phyloP scores from a whole-genome alignment of 1,140 invertebrate species.

The Drosophila mauritiana region DNA sequence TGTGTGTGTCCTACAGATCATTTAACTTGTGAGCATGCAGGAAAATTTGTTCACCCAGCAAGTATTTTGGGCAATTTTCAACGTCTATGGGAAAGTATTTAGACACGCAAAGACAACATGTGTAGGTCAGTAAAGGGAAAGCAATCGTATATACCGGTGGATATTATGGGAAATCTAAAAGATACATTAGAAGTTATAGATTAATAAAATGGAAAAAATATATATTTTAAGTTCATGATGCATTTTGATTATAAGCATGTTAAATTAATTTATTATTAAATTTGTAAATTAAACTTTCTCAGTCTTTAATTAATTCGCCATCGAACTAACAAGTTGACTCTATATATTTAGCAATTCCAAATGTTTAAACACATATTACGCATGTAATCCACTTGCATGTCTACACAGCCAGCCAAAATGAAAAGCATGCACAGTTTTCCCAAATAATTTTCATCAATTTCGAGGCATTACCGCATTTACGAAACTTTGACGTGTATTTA shows the following conservation, averaged over 20 bases:
- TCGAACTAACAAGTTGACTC: background rate
- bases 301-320: background rate
- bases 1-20: conserved; percentile 54
- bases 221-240: too few relatives aligned
- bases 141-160: background rate
- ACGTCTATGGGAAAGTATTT: conserved; percentile 34
- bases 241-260: too few relatives aligned
- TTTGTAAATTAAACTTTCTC: too few relatives aligned
- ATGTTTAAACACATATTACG: background rate
- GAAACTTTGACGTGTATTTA: conserved; percentile 45
- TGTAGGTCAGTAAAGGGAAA: conserved; percentile 5
- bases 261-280: background rate
- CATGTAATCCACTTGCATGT: conserved; percentile 30
- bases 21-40: conserved; percentile 53
- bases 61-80: conserved; percentile 29
- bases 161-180: background rate
- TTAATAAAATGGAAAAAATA: too few relatives aligned
- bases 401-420: conserved; percentile 8
- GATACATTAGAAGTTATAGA: too few relatives aligned
- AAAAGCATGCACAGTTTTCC: conserved; percentile 22
- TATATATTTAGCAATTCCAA: background rate
- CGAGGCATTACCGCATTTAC: conserved; percentile 35
- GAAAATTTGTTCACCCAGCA: conserved; percentile 29
- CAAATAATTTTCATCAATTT: conserved; percentile 34
- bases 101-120: conserved; percentile 16